Percentiles rank a stretch among this genome's conserved stretches.
Evolutionary conservation across 1,140 invertebrate genomes (phyloP).

Genomic region (Drosophila ohnishii): DNA sequence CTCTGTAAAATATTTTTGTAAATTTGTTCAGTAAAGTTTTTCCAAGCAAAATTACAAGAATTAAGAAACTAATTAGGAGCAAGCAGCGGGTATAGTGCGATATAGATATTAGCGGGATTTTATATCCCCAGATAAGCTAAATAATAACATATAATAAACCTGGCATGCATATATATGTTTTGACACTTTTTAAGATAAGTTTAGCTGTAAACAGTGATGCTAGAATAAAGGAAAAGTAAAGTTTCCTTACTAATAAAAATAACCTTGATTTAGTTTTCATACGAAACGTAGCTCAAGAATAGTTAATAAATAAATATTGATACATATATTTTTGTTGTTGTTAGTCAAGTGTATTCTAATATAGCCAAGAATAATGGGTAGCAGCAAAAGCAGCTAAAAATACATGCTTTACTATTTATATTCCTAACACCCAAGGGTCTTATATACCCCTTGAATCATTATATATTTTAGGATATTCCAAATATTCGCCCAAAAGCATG

Average conservation of each 20-base stretch:
- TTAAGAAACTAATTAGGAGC: background rate
- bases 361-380: background rate
- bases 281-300: background rate
- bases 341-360: background rate
- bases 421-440: background rate
- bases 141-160: background rate
- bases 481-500: constrained; percentile 53
- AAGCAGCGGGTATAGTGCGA: background rate
- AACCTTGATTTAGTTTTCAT: background rate
- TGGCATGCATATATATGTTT: constrained; percentile 10
- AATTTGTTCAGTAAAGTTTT: background rate
- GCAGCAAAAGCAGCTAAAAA: background rate
- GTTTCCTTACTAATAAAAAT: background rate
- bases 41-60: background rate
- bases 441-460: constrained; percentile 13
- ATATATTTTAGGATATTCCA: constrained; percentile 11
- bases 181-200: constrained; percentile 12
- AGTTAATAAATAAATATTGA: background rate
- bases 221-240: background rate
- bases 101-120: background rate
- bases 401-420: background rate
- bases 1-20: background rate
- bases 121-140: background rate
- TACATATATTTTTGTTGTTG: background rate
- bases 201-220: background rate